phyloP scores from a whole-genome alignment of 2,797 vertebrate genomes.

The Melanotaenia nigrans region DNA sequence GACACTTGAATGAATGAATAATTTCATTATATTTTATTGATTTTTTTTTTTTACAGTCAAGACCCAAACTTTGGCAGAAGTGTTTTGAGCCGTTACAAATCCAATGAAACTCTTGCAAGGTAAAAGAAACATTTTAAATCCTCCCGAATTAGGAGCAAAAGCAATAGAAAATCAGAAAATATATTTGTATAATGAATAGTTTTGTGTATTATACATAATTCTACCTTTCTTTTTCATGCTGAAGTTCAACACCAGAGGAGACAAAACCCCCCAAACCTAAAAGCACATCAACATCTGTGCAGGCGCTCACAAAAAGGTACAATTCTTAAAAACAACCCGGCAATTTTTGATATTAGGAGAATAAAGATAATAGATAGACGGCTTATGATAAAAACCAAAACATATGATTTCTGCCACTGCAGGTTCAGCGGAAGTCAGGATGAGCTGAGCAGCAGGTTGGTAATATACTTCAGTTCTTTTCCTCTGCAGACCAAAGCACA shows the following conservation, averaged over 20 bases:
- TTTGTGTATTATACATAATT: background rate
- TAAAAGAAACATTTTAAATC: slow-evolving; percentile 51
- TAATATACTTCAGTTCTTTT: background rate
- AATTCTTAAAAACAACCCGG: background rate
- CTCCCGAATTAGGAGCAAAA: background rate
- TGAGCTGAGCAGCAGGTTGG: slow-evolving; percentile 67
- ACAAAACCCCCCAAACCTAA: slow-evolving; percentile 32
- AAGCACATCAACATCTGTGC: slow-evolving; percentile 62
- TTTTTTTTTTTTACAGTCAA: slow-evolving; percentile 71
- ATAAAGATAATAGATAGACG: background rate
- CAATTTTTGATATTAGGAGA: background rate
- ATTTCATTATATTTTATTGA: background rate
- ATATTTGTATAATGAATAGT: background rate
- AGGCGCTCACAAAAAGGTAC: slow-evolving; percentile 74
- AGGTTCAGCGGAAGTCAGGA: slow-evolving; percentile 72
- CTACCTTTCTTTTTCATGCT: slow-evolving; percentile 7
- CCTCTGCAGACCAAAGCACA: background rate
- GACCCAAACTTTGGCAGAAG: slow-evolving; percentile 89
- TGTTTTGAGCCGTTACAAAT: slow-evolving; percentile 81
- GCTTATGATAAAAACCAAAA: background rate
- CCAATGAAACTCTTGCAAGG: slow-evolving; percentile 84
- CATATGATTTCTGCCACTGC: slow-evolving; percentile 36
- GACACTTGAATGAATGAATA: background rate
- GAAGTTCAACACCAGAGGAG: slow-evolving; percentile 38
- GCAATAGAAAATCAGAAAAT: background rate